A percentile compares a stretch with the other conserved stretches of the same genome.
Conservation (phyloP, 1,140 invertebrate species). For the Limonius californicus region DNA sequence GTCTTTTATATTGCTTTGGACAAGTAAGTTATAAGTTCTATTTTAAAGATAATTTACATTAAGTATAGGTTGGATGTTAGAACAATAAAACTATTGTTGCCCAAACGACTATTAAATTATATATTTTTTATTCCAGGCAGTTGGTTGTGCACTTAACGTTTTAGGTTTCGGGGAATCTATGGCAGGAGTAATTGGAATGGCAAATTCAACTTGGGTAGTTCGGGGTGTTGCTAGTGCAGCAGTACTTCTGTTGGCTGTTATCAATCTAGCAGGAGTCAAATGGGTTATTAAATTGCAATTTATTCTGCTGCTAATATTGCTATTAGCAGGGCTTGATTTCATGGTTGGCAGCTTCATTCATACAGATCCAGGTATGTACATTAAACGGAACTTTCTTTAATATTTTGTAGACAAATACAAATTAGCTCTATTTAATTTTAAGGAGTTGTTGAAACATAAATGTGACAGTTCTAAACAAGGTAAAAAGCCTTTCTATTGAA, state of each 20-base stretch:
- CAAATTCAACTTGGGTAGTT: constrained; percentile 69
- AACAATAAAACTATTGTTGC: too few relatives aligned
- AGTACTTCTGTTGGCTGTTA: constrained; percentile 75
- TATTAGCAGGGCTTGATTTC: constrained; percentile 86
- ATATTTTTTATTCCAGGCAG: constrained; percentile 62
- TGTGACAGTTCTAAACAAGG: too few relatives aligned
- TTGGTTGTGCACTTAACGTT: constrained; percentile 92
- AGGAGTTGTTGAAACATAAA: too few relatives aligned
- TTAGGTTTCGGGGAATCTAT: constrained; percentile 94
- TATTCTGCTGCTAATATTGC: constrained; percentile 72
- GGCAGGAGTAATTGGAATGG: constrained; percentile 72
- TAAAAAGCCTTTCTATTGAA: too few relatives aligned
- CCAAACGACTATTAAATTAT: not conserved
- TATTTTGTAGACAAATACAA: too few relatives aligned
- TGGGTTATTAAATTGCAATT: constrained; percentile 93
- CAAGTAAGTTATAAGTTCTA: constrained; percentile 64
- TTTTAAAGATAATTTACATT: not conserved
- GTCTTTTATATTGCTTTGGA: constrained; percentile 93
- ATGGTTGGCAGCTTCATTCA: constrained; percentile 82
- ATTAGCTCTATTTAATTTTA: too few relatives aligned
- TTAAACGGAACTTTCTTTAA: too few relatives aligned
- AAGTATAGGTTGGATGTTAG: not conserved
- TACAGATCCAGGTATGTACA: constrained; percentile 58
- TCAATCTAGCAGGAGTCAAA: constrained; percentile 89
- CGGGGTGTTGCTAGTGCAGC: constrained; percentile 77